Conservation (phyloP, 1,140 invertebrate species). For the Drosophila mojavensis region DNA sequence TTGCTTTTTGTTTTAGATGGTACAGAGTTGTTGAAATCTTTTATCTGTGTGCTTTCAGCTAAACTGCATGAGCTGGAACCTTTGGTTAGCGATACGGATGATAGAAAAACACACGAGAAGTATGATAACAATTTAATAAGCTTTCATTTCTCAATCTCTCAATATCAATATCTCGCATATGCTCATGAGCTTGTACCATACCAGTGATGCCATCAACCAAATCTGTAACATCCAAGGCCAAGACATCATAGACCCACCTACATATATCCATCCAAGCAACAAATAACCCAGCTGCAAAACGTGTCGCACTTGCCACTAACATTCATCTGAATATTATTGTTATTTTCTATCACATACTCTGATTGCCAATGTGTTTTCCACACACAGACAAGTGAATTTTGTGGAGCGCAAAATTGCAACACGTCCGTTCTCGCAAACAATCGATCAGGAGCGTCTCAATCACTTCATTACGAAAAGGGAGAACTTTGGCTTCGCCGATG, state of each 20-base stretch:
- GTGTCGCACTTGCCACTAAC: constrained; percentile 39
- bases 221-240: constrained; percentile 1
- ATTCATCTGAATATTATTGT: constrained; percentile 27
- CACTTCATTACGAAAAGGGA: constrained; percentile 82
- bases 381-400: constrained; percentile 79
- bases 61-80: constrained; percentile 89
- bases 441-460: constrained; percentile 87
- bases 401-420: constrained; percentile 72
- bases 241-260: constrained; percentile 27
- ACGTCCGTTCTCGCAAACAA: constrained; percentile 91
- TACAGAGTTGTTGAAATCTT: constrained; percentile 65
- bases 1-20: constrained; percentile 25
- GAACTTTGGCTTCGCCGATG: constrained; percentile 80
- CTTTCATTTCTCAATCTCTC: constrained; percentile 27
- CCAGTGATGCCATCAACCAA: constrained; percentile 23
- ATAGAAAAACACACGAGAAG: constrained; percentile 84
- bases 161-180: constrained; percentile 29
- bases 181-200: constrained; percentile 60
- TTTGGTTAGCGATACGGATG: constrained; percentile 89
- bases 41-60: constrained; percentile 83
- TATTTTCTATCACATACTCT: constrained; percentile 1
- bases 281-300: constrained; percentile 33
- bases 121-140: constrained; percentile 65
- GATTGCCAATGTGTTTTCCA: constrained; percentile 37
- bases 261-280: constrained; percentile 23